Percentiles rank a stretch among this genome's conserved stretches.
Conservation (phyloP, 2,113 vertebrate genomes). For the Dicrurus megarhynchus region DNA sequence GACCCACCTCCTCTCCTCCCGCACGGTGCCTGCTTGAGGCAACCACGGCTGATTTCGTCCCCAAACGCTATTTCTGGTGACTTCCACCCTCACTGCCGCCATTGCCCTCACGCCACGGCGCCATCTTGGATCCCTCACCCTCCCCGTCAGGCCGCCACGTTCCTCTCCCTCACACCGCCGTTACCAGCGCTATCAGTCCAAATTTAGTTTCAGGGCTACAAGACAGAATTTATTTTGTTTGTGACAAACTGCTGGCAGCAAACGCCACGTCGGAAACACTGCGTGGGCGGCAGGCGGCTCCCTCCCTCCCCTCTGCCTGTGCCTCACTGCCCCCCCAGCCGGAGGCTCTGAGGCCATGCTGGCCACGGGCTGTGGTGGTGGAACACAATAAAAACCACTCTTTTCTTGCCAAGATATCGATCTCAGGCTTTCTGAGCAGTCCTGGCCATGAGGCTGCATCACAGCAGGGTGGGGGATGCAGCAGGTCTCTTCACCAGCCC, state of each 20-base stretch:
- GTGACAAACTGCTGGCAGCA: not conserved
- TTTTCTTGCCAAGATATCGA: accelerated
- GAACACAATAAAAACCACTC: not conserved
- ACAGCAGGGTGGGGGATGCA: not conserved
- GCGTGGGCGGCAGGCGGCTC: not conserved
- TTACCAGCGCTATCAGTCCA: not conserved
- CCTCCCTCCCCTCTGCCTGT: not conserved
- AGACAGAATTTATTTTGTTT: not conserved
- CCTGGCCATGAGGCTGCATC: accelerated
- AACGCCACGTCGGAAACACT: conserved; percentile 1
- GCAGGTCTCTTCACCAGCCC: not conserved
- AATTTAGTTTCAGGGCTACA: not conserved
- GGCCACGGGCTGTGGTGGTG: not conserved
- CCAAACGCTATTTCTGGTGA: accelerated
- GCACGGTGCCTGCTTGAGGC: accelerated
- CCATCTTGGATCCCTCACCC: not conserved
- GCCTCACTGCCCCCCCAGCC: not conserved
- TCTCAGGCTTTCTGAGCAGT: not conserved
- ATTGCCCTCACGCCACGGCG: accelerated
- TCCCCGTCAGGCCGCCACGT: accelerated
- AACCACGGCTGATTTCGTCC: accelerated
- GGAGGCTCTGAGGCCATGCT: not conserved
- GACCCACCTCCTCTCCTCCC: not conserved
- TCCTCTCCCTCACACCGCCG: not conserved
- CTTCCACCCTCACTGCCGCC: accelerated